These are phyloP conservation scores for Argyrosomus regius DNA, from an alignment of 2,797 vertebrate genomes.

Conservation along the genomic window DNA sequence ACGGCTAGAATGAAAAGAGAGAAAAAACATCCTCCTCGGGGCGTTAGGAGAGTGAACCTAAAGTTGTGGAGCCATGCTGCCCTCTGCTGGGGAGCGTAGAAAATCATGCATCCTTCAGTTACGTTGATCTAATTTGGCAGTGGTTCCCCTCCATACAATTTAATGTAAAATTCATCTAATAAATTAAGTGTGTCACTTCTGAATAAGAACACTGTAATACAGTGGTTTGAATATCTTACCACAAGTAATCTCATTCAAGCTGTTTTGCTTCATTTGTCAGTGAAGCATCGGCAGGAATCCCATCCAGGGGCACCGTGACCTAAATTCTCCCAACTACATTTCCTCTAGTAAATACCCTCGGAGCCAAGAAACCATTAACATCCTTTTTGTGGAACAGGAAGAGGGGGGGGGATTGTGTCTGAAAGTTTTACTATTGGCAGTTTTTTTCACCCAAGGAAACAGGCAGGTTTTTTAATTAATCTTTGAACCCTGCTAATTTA, in stretches of 20 bases:
- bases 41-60: slow-evolving; percentile 19
- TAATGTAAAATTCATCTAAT: slow-evolving; percentile 45
- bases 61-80: slow-evolving; percentile 81
- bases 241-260: slow-evolving; percentile 58
- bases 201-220: slow-evolving; percentile 43
- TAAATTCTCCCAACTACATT: slow-evolving; percentile 74
- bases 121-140: slow-evolving; percentile 34
- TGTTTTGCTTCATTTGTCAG: slow-evolving; percentile 59
- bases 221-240: slow-evolving; percentile 43
- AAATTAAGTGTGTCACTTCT: slow-evolving; percentile 51
- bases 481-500: slow-evolving; percentile 83
- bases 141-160: slow-evolving; percentile 19
- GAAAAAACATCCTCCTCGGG: slow-evolving; percentile 66
- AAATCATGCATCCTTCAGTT: slow-evolving; percentile 23
- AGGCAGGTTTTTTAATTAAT: slow-evolving; percentile 82
- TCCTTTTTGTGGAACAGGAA: slow-evolving; percentile 48
- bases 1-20: slow-evolving; percentile 71
- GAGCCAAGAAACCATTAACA: slow-evolving; percentile 69
- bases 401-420: slow-evolving; percentile 26
- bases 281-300: slow-evolving; percentile 57
- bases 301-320: slow-evolving; percentile 72
- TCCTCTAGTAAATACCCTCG: slow-evolving; percentile 71
- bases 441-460: slow-evolving; percentile 65
- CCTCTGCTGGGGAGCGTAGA: slow-evolving; percentile 77
- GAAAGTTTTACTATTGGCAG: slow-evolving; percentile 67